phyloP scores from a whole-genome alignment of 2,797 vertebrate genomes.

The Tenualosa thibaudeaui region DNA sequence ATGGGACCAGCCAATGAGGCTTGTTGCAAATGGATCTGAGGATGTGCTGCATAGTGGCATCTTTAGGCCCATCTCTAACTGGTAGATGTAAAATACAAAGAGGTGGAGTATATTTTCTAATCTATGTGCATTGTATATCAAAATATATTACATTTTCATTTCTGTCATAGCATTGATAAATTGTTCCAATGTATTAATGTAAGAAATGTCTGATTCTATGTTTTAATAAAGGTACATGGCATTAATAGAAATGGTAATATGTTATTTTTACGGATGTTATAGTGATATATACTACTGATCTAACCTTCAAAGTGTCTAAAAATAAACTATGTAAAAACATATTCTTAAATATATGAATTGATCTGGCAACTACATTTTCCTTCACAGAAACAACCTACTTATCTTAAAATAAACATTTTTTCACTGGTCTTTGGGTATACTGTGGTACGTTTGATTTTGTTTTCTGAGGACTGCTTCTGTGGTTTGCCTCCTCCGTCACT shows the following conservation, averaged over 20 bases:
- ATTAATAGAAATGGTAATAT: conserved; percentile 27
- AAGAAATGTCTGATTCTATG: conserved; percentile 50
- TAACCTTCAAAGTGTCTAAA: too few relatives aligned
- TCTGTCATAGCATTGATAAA: conserved; percentile 51
- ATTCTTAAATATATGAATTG: too few relatives aligned
- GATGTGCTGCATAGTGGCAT: neutral
- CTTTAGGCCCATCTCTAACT: conserved; percentile 36
- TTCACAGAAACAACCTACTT: neutral
- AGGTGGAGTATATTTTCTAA: conserved; percentile 52
- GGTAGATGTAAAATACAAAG: conserved; percentile 38
- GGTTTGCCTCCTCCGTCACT: neutral
- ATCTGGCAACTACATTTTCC: too few relatives aligned
- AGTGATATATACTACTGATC: neutral
- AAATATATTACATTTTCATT: conserved; percentile 51
- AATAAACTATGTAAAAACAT: too few relatives aligned
- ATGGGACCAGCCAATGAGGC: conserved; percentile 44
- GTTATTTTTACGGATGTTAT: neutral
- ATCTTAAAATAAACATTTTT: conserved; percentile 3
- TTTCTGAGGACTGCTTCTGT: neutral
- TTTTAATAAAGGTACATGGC: conserved; percentile 55
- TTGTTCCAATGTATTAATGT: conserved; percentile 50
- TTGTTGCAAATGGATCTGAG: conserved; percentile 17
- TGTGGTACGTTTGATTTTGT: neutral
- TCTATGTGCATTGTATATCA: conserved; percentile 47
- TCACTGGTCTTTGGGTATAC: neutral